A percentile compares a stretch with the other conserved stretches of the same genome.
Conservation (phyloP, 2,888 invertebrate species). For the Helicoverpa assulta region DNA sequence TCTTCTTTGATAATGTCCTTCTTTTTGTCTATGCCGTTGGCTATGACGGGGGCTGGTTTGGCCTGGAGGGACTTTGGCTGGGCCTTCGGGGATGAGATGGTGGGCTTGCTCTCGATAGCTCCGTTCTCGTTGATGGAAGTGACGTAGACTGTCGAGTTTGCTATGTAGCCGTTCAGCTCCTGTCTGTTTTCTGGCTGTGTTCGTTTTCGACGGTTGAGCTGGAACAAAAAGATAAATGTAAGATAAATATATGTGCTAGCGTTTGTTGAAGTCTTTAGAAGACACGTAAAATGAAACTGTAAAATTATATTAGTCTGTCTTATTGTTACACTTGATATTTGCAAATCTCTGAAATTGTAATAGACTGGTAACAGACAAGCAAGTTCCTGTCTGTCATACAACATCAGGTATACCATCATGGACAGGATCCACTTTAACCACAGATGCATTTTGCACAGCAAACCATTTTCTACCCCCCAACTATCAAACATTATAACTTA, state of each 20-base stretch:
- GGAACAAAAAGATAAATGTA: constrained; percentile 69
- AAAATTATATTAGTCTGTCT: no score
- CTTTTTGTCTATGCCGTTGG: constrained; percentile 82
- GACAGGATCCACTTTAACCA: no score
- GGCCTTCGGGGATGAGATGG: constrained; percentile 86
- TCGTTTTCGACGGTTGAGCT: constrained; percentile 92
- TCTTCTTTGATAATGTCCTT: constrained; percentile 69
- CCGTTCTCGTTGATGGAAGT: constrained; percentile 92
- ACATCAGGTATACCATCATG: no score
- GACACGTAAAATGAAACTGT: no score
- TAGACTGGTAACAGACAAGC: no score
- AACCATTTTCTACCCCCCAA: background rate
- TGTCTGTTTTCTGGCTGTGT: constrained; percentile 87
- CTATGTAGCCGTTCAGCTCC: constrained; percentile 95
- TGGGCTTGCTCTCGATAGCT: constrained; percentile 85
- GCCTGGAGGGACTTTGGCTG: constrained; percentile 85
- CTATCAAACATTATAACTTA: background rate
- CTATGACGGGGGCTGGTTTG: constrained; percentile 85
- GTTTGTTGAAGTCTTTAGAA: no score
- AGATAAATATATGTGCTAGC: no score
- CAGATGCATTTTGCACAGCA: no score
- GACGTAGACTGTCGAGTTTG: constrained; percentile 95
- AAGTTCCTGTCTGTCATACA: no score
- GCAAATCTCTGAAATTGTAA: no score
- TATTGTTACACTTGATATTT: no score